Base-by-base conservation (phyloP, 2,888 invertebrate species). In the Pammene aurita region DNA sequence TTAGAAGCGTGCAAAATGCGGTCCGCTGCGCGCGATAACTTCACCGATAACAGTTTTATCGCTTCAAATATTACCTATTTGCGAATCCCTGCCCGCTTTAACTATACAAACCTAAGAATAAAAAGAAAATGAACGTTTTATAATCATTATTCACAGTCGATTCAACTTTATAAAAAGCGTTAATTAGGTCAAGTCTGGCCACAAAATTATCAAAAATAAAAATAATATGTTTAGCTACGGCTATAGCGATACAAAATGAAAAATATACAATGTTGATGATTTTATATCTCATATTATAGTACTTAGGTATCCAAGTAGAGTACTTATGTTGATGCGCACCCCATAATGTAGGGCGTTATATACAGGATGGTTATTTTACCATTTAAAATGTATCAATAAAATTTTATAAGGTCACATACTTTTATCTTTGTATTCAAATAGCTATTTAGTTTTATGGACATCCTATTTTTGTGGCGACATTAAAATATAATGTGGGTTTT, bases 1-100 rank as follows among this genome's bases (percentile, higher is more conserved):
- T 92, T 92, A 92, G 89, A 85, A 86, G 86, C 91, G 87, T 92
- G 90, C 84, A 87, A 81, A 92, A 92, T 90, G 87, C 89, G 85
- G 84, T 92, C 88, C 89, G 91, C 83, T 87, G 87, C 90, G 88
- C 90, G 85, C 92, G 91, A 92, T 92, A 90, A 89, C 84, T 83
- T 75, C 67, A 10, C 78, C 84, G 91, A 91, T 91, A 92, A 90
- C 84, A 84, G 75, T 88, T 92, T 92, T 92, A 91, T 89, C 87
- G 83, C 90, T 85, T 89, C 85, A 87, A 88, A 91, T 91, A 87
- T 87, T 90, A 89, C 89, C 88, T 88, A 88, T 87, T 87, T 86
- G 85, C 85, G 81, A 84, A 84, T 84, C 83, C 82, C 77, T 80
- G 80, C 80, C 81, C 79, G 78, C 76, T 84, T 86, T 83, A 75